A percentile compares a stretch with the other conserved stretches of the same genome.
phyloP scores from a whole-genome alignment of 2,797 vertebrate genomes.

The Pogonophryne albipinna region DNA sequence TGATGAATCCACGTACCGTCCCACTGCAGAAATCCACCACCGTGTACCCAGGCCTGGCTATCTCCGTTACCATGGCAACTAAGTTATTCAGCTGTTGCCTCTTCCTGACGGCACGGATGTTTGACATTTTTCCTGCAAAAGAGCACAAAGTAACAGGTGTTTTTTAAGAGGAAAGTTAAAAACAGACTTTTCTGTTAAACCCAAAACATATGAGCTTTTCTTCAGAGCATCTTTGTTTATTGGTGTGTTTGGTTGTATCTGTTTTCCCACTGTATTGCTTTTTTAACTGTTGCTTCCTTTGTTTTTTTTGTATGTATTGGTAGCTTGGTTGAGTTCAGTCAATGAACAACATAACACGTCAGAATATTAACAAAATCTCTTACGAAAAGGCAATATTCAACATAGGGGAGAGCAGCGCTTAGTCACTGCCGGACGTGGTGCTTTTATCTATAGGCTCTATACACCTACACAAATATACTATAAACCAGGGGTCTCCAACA shows the following conservation, averaged over 20 bases:
- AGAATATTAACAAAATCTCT: background rate
- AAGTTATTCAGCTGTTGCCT: slow-evolving; percentile 97
- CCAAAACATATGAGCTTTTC: too few species aligned
- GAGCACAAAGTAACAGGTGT: slow-evolving; percentile 33
- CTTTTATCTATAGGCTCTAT: too few species aligned
- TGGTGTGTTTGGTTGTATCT: too few species aligned
- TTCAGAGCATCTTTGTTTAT: too few species aligned
- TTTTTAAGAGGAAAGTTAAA: slow-evolving; percentile 1
- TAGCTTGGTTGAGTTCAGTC: background rate
- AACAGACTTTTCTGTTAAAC: too few species aligned
- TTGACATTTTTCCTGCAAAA: slow-evolving; percentile 93
- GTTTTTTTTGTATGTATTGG: background rate
- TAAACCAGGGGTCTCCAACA: too few species aligned
- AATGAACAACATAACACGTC: background rate
- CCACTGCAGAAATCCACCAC: slow-evolving; percentile 99
- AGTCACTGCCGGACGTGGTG: too few species aligned
- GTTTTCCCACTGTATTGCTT: too few species aligned
- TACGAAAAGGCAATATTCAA: too few species aligned
- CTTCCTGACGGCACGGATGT: slow-evolving; percentile 90
- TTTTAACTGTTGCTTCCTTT: too few species aligned
- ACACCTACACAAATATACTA: too few species aligned
- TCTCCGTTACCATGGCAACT: slow-evolving; percentile 88
- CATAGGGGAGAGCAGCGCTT: too few species aligned
- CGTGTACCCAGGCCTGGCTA: slow-evolving; percentile 87
- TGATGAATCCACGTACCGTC: slow-evolving; percentile 86